Conservation (phyloP, 2,888 invertebrate genomes). For the Notodonta ziczac region DNA sequence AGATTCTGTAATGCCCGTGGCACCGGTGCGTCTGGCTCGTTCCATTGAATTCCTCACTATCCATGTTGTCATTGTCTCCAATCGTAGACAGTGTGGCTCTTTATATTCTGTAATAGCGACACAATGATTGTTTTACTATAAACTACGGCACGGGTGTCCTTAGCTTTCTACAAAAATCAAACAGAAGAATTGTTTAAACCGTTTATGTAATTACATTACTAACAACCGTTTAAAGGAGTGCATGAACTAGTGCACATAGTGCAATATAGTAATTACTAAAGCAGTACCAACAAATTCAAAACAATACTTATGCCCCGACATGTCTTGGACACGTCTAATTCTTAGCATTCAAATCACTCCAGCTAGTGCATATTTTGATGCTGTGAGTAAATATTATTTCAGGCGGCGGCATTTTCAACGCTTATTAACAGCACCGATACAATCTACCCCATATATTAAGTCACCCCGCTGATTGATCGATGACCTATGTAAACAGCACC, state of each 20-base stretch:
- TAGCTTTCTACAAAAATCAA: conserved; percentile 1
- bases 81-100: conserved; percentile 39
- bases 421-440: background rate
- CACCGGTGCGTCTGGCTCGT: conserved; percentile 41
- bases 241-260: no score
- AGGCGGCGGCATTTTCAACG: background rate
- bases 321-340: no score
- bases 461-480: conserved; percentile 39
- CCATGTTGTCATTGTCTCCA: conserved; percentile 34
- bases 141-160: conserved; percentile 2
- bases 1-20: conserved; percentile 21
- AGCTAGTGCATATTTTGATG: no score
- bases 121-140: conserved; percentile 39
- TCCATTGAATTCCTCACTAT: conserved; percentile 37
- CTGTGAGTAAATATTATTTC: background rate
- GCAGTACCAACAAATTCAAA: no score
- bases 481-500: conserved; percentile 43
- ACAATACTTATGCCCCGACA: no score
- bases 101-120: conserved; percentile 34
- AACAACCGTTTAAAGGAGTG: background rate
- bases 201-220: background rate
- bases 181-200: conserved; percentile 4
- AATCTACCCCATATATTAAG: conserved; percentile 10
- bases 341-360: no score
- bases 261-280: no score